Evolutionary conservation across 2,888 invertebrate species (phyloP).

Genomic region (Stenotaenia linearis): DNA sequence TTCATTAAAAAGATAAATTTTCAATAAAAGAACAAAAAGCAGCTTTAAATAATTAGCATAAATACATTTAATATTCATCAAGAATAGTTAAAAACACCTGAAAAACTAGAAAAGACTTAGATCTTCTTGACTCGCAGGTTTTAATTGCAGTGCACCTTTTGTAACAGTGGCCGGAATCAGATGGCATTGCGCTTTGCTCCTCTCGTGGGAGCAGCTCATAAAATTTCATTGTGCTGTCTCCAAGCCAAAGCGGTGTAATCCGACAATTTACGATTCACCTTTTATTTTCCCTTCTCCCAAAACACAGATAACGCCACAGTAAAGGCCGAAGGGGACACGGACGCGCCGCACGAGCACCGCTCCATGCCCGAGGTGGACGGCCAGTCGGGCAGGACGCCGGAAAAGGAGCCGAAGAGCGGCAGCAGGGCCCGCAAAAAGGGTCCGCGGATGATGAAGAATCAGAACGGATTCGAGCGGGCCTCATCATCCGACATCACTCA

Average conservation of each 20-base stretch:
- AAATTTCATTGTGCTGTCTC: slow-evolving; percentile 4
- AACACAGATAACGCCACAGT: not conserved
- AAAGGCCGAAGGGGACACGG: not conserved
- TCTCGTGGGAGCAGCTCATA: slow-evolving; percentile 6
- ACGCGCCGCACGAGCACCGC: not conserved
- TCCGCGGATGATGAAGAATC: not conserved
- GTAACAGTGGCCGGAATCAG: not conserved
- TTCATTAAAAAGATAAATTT: too few relatives aligned
- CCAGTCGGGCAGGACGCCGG: not conserved
- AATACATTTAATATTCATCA: too few relatives aligned
- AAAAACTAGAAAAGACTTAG: not conserved
- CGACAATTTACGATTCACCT: slow-evolving; percentile 6
- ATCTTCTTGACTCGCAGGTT: not conserved
- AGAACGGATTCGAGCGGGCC: not conserved
- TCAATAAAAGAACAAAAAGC: not conserved
- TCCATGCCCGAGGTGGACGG: not conserved
- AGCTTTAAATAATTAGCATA: too few relatives aligned
- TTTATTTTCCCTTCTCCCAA: not conserved
- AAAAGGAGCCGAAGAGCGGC: not conserved
- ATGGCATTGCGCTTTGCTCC: not conserved
- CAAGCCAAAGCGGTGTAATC: not conserved
- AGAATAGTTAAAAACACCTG: too few relatives aligned
- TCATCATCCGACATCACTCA: not conserved
- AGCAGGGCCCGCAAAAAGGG: not conserved
- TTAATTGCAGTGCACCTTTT: slow-evolving; percentile 2